A percentile compares a stretch with the other conserved stretches of the same genome.
phyloP scores from a whole-genome alignment of 2,113 vertebrate species.

The Arothron firmamentum region DNA sequence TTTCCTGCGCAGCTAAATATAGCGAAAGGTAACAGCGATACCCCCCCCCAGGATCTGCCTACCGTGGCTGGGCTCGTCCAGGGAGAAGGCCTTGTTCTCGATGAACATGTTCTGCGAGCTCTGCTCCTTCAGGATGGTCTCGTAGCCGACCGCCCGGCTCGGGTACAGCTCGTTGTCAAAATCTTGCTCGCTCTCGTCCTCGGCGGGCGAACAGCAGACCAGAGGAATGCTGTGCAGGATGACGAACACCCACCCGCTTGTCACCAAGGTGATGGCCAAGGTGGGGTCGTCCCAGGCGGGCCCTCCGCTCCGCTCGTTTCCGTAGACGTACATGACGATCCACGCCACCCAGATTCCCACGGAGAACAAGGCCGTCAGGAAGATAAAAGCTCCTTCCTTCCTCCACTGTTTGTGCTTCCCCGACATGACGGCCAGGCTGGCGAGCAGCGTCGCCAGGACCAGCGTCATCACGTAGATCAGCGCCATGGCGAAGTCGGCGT shows the following conservation, averaged over 20 bases:
- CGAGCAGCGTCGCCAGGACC: slow-evolving; percentile 70
- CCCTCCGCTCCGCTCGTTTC: slow-evolving; percentile 65
- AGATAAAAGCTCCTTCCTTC: slow-evolving; percentile 74
- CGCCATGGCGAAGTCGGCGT: slow-evolving; percentile 89
- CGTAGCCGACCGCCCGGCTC: slow-evolving; percentile 82
- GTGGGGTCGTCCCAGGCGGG: slow-evolving; percentile 87
- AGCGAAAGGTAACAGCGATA: neutral
- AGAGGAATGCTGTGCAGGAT: slow-evolving; percentile 83
- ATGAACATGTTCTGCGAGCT: slow-evolving; percentile 84
- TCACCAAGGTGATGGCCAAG: slow-evolving; percentile 85
- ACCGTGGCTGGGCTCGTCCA: slow-evolving; percentile 89
- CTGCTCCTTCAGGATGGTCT: slow-evolving; percentile 90
- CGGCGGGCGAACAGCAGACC: slow-evolving; percentile 75
- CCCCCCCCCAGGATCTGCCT: slow-evolving; percentile 14
- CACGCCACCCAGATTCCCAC: slow-evolving; percentile 87
- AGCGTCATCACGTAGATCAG: slow-evolving; percentile 91
- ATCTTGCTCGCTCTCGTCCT: slow-evolving; percentile 51
- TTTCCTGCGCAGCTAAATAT: neutral
- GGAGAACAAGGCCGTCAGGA: slow-evolving; percentile 76
- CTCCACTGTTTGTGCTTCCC: slow-evolving; percentile 81
- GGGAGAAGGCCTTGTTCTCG: slow-evolving; percentile 93
- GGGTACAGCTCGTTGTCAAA: slow-evolving; percentile 76
- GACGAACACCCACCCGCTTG: slow-evolving; percentile 85
- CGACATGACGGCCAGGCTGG: slow-evolving; percentile 69
- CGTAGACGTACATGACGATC: slow-evolving; percentile 88